Evolutionary conservation across 2,113 vertebrate species (phyloP).

Genomic region (Ptyas mucosa): DNA sequence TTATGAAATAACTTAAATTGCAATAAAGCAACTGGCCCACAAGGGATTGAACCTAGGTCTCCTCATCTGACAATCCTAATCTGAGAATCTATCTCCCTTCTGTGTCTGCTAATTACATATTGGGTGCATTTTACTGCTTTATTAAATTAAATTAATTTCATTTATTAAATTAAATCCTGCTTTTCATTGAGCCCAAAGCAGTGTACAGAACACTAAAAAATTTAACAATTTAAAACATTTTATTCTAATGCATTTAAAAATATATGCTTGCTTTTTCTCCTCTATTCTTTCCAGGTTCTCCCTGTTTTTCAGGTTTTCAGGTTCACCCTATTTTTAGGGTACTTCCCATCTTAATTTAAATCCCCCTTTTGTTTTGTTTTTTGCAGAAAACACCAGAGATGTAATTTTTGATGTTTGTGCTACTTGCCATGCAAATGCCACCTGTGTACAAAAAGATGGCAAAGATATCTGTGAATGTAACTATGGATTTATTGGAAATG

Average conservation of each 20-base stretch:
- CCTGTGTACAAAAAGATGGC: constrained; percentile 76
- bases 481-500: constrained; percentile 92
- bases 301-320: neutral
- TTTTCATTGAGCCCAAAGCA: neutral
- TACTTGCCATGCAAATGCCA: constrained; percentile 84
- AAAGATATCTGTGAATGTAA: constrained; percentile 87
- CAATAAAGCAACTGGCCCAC: neutral
- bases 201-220: neutral
- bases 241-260: neutral
- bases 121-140: neutral
- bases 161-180: neutral
- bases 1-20: neutral
- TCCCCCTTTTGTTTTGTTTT: constrained; percentile 29
- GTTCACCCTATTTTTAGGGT: neutral
- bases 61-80: neutral
- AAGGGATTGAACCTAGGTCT: neutral
- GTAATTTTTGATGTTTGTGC: constrained; percentile 75
- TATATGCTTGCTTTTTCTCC: neutral
- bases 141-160: neutral
- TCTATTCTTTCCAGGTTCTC: neutral
- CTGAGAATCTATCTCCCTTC: neutral
- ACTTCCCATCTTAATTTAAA: neutral
- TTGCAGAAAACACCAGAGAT: constrained; percentile 16
- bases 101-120: neutral
- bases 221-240: neutral